Conservation (phyloP, 2,888 invertebrate genomes). For the Lochmaea capreae region DNA sequence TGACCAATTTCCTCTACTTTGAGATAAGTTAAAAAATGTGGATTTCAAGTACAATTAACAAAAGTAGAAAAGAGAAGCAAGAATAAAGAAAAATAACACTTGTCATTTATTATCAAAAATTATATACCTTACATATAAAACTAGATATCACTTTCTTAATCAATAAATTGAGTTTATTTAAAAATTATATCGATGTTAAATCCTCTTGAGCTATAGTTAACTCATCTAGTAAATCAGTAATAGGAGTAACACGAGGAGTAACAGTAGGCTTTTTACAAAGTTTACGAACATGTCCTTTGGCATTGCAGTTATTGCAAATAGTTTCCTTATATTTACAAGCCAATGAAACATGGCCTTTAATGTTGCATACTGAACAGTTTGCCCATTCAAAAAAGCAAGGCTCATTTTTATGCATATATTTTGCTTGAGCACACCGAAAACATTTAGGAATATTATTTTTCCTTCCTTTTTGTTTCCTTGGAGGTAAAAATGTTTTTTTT, state of each 20-base stretch:
- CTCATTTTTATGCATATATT: constrained; percentile 25
- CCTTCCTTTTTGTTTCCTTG: constrained; percentile 30
- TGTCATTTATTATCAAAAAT: too few relatives aligned
- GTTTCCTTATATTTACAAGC: constrained; percentile 43
- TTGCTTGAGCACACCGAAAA: constrained; percentile 32
- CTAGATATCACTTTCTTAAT: neutral
- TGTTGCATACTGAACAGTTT: constrained; percentile 28
- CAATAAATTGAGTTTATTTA: neutral
- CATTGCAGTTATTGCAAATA: constrained; percentile 35
- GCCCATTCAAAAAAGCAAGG: constrained; percentile 41
- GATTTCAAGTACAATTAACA: too few relatives aligned
- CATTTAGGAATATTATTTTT: constrained; percentile 35
- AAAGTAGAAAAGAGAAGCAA: too few relatives aligned
- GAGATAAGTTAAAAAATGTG: too few relatives aligned
- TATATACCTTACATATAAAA: too few relatives aligned
- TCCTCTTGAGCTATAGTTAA: neutral
- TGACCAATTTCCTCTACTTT: too few relatives aligned
- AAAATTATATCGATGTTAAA: neutral
- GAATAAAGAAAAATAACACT: too few relatives aligned
- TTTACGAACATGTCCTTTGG: constrained; percentile 36
- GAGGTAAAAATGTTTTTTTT: neutral
- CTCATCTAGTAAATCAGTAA: neutral
- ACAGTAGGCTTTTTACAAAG: constrained; percentile 26
- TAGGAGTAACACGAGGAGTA: too few relatives aligned
- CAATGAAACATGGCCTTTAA: constrained; percentile 37